Evolutionary conservation across 2,113 vertebrate genomes (phyloP).

Genomic region (Dromas ardeola): DNA sequence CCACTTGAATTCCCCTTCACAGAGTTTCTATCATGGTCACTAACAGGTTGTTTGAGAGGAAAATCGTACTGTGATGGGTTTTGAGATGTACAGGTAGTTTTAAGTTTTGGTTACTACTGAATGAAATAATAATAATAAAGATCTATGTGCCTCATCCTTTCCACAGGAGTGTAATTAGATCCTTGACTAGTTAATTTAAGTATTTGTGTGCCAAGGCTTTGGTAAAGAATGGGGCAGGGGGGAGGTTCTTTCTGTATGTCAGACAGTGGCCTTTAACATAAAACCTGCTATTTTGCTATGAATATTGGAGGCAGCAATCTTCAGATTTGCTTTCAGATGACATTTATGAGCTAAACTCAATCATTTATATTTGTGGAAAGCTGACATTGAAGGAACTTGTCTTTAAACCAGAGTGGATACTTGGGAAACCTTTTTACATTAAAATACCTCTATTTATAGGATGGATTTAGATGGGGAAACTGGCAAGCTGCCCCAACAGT

Average conservation of each 20-base stretch:
- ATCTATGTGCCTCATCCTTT: not conserved
- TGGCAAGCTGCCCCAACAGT: not conserved
- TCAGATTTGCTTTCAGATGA: slow-evolving; percentile 22
- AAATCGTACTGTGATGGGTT: not conserved
- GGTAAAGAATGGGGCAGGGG: not conserved
- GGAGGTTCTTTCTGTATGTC: not conserved
- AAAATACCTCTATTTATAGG: not conserved
- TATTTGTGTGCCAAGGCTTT: not conserved
- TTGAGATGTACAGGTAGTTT: not conserved
- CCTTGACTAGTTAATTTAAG: not conserved
- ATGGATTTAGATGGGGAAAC: not conserved
- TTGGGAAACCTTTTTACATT: not conserved
- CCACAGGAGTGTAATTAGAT: not conserved
- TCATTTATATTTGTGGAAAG: slow-evolving; percentile 15
- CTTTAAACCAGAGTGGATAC: not conserved
- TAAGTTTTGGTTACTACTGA: not conserved
- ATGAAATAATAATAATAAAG: not conserved
- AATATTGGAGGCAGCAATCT: not conserved
- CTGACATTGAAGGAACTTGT: not conserved
- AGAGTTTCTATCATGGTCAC: not conserved
- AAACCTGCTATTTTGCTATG: not conserved
- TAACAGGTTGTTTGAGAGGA: not conserved
- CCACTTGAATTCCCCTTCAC: not conserved
- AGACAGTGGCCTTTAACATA: not conserved
- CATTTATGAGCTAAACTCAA: slow-evolving; percentile 24